Percentiles rank a stretch among this genome's conserved stretches.
These are phyloP conservation scores for Leptobrachium leishanense DNA, from an alignment of 2,113 vertebrate species.

Conservation along the genomic window DNA sequence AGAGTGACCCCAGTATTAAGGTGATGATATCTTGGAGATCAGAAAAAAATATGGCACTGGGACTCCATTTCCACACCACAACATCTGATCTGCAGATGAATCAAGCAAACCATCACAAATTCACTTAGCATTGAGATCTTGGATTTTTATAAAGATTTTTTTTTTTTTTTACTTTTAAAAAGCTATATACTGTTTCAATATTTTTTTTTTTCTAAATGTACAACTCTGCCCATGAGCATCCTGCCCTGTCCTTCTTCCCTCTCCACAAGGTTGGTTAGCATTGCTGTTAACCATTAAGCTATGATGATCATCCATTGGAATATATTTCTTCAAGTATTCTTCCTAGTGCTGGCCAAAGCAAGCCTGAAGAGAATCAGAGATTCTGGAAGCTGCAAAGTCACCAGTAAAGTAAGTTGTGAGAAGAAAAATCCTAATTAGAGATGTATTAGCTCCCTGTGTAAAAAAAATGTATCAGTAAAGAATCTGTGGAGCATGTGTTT, in stretches of 20 bases:
- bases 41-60: conserved; percentile 15
- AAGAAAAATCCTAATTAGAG: too few species aligned
- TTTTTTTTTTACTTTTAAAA: not conserved
- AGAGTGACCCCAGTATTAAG: not conserved
- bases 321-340: conserved; percentile 67
- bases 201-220: not conserved
- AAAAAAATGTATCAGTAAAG: too few species aligned
- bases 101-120: not conserved
- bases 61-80: not conserved
- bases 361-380: conserved; percentile 67
- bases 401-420: conserved; percentile 65
- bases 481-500: too few species aligned
- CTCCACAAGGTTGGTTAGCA: not conserved
- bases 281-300: conserved; percentile 35
- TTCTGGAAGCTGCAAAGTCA: conserved; percentile 66
- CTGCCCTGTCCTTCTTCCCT: not conserved
- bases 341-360: conserved; percentile 67
- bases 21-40: not conserved
- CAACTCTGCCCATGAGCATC: not conserved
- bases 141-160: not conserved
- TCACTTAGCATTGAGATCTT: not conserved
- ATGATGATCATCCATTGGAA: conserved; percentile 68
- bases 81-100: not conserved
- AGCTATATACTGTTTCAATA: not conserved
- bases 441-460: too few species aligned